These are phyloP conservation scores for Melanchra persicariae DNA, from an alignment of 2,888 invertebrate species.

Conservation along the genomic window DNA sequence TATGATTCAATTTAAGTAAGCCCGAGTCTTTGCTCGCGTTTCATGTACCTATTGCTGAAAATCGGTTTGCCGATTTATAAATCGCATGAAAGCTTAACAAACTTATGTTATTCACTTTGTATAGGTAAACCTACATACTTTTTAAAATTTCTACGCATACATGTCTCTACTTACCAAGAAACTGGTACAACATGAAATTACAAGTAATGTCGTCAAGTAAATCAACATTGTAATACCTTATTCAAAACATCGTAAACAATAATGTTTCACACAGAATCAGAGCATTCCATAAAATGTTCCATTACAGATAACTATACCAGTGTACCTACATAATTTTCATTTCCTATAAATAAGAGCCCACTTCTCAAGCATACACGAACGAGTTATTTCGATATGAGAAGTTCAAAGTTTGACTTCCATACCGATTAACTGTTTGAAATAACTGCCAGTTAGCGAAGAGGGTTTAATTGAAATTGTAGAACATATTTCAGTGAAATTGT, in stretches of 20 bases:
- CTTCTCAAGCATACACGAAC: slow-evolving; percentile 1
- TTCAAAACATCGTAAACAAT: too few relatives aligned
- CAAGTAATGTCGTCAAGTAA: too few relatives aligned
- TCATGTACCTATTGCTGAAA: too few relatives aligned
- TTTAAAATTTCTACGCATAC: too few relatives aligned
- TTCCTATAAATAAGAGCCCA: slow-evolving; percentile 6
- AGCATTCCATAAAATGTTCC: background rate
- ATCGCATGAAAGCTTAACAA: too few relatives aligned
- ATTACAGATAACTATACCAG: background rate
- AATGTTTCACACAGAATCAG: background rate
- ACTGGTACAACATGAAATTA: too few relatives aligned
- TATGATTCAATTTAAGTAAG: background rate
- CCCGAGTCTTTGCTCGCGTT: too few relatives aligned
- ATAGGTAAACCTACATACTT: too few relatives aligned
- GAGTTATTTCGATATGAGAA: slow-evolving; percentile 30
- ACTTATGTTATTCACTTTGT: too few relatives aligned
- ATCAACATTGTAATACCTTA: too few relatives aligned
- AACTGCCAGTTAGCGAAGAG: slow-evolving; percentile 43
- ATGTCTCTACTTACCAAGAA: too few relatives aligned
- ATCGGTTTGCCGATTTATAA: too few relatives aligned
- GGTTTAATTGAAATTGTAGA: slow-evolving; percentile 51
- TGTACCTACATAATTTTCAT: background rate
- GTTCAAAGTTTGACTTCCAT: slow-evolving; percentile 42
- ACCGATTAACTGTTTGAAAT: slow-evolving; percentile 43
- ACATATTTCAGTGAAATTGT: slow-evolving; percentile 47